These are phyloP conservation scores for Psylliodes chrysocephalus DNA, from an alignment of 2,888 invertebrate species.

Conservation along the genomic window DNA sequence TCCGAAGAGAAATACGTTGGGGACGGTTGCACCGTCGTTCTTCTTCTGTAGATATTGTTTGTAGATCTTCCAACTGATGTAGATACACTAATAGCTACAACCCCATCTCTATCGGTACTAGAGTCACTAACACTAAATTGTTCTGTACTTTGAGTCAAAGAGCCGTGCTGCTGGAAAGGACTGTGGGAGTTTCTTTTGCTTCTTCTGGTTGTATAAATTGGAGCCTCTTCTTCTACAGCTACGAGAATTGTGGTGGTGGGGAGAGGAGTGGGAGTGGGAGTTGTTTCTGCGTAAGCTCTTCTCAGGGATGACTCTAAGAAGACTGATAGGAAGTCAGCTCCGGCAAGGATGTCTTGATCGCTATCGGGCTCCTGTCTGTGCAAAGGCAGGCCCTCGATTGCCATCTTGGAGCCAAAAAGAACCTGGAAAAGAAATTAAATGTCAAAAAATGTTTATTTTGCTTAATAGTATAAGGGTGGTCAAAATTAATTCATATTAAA, in stretches of 20 bases:
- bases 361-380: slow-evolving; percentile 58
- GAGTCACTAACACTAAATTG: slow-evolving; percentile 33
- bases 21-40: not conserved
- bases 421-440: slow-evolving; percentile 54
- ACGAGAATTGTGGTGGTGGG: slow-evolving; percentile 32
- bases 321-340: slow-evolving; percentile 65
- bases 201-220: slow-evolving; percentile 22
- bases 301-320: slow-evolving; percentile 58
- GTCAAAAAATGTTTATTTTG: too few species aligned
- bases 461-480: too few species aligned
- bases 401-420: slow-evolving; percentile 55
- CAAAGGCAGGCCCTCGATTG: slow-evolving; percentile 61
- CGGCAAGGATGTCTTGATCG: slow-evolving; percentile 63
- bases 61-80: slow-evolving; percentile 61
- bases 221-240: slow-evolving; percentile 34
- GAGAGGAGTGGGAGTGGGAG: slow-evolving; percentile 35
- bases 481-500: too few species aligned
- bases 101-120: slow-evolving; percentile 55
- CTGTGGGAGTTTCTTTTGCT: slow-evolving; percentile 31
- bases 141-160: slow-evolving; percentile 42
- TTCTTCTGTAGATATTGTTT: slow-evolving; percentile 43
- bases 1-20: slow-evolving; percentile 8
- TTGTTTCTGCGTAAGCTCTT: slow-evolving; percentile 44
- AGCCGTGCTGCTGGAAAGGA: slow-evolving; percentile 43
- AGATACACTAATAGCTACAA: slow-evolving; percentile 67